Conservation (phyloP, 2,113 vertebrate species). For the Tachysurus vachellii region DNA sequence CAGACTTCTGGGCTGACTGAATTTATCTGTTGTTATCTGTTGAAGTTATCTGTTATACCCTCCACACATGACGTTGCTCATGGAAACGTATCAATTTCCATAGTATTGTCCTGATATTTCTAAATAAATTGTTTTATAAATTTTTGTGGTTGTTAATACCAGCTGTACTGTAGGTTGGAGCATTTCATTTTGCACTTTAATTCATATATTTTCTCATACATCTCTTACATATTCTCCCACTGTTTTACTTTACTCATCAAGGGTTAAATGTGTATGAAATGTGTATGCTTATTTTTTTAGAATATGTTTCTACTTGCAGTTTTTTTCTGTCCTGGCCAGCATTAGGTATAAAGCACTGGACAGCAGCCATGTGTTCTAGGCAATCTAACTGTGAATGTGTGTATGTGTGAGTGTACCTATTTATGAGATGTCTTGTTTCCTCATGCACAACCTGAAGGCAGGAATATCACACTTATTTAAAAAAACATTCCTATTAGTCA, state of each 20-base stretch:
- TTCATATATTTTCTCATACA: background rate
- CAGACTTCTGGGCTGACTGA: background rate
- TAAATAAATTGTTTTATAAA: background rate
- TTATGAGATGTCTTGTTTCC: background rate
- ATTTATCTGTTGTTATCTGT: background rate
- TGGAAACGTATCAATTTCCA: background rate
- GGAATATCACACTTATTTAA: background rate
- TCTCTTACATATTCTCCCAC: background rate
- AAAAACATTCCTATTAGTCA: background rate
- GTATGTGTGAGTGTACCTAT: background rate
- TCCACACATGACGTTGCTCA: background rate
- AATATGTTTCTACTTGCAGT: background rate
- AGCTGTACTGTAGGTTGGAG: background rate
- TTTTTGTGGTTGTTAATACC: background rate
- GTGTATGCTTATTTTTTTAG: background rate
- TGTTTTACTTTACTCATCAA: background rate
- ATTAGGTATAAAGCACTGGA: background rate
- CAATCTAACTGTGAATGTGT: background rate
- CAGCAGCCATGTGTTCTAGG: background rate
- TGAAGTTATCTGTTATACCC: background rate
- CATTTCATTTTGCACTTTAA: background rate
- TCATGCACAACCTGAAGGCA: constrained; percentile 19
- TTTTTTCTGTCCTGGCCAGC: background rate
- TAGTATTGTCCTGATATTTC: background rate
- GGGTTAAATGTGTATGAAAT: constrained; percentile 11